Conservation (phyloP, 2,797 vertebrate genomes). For the Myripristis murdjan region DNA sequence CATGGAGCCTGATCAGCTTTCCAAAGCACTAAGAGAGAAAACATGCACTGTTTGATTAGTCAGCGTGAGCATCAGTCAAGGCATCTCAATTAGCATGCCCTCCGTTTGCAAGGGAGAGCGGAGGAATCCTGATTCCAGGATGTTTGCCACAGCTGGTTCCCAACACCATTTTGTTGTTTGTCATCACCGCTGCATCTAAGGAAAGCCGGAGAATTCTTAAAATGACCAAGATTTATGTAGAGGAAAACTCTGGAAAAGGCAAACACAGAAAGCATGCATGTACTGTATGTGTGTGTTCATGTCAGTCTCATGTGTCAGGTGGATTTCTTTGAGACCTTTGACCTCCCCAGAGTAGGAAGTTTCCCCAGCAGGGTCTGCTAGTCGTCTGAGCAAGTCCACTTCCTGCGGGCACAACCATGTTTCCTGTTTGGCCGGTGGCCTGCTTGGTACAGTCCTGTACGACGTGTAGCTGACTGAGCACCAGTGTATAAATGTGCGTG, state of each 20-base stretch:
- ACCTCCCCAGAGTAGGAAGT: conserved; percentile 68
- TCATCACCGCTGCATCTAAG: background rate
- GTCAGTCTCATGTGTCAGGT: conserved; percentile 69
- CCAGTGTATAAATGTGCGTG: conserved; percentile 51
- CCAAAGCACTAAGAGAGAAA: conserved; percentile 67
- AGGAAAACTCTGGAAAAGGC: no score
- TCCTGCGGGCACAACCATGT: conserved; percentile 69
- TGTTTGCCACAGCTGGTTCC: background rate
- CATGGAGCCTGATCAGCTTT: conserved; percentile 63
- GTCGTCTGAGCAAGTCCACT: conserved; percentile 65
- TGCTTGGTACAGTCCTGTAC: conserved; percentile 34
- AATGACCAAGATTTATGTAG: background rate
- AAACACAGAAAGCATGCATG: background rate
- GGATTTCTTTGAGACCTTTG: conserved; percentile 72
- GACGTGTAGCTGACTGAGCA: conserved; percentile 56
- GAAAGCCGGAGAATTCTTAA: background rate
- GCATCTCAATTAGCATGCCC: background rate
- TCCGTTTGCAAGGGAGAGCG: conserved; percentile 4
- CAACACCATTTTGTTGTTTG: conserved; percentile 11
- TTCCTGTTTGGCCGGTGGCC: conserved; percentile 72
- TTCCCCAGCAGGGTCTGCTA: conserved; percentile 62
- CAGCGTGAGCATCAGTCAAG: conserved; percentile 32
- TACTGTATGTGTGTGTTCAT: background rate
- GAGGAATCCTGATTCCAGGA: conserved; percentile 33
- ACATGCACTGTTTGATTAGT: conserved; percentile 71